Conservation (phyloP, 2,113 vertebrate species). For the Gopherus evgoodei region DNA sequence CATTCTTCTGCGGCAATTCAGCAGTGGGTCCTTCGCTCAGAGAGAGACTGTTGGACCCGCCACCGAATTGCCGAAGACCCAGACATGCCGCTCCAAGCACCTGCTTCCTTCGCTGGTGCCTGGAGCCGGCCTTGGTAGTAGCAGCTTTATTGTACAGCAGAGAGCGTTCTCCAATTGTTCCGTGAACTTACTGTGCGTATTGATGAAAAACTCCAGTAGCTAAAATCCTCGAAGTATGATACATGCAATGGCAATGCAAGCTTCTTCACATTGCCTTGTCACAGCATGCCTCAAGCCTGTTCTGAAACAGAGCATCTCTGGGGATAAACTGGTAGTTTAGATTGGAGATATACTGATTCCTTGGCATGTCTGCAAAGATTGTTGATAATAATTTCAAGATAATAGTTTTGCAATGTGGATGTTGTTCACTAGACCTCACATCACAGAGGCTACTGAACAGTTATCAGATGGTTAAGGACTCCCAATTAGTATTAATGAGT, state of each 20-base stretch:
- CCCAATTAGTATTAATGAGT: neutral
- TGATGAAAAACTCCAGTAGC: fast-evolving
- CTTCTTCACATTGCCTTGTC: neutral
- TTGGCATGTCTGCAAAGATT: neutral
- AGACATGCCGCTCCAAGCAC: too few relatives aligned
- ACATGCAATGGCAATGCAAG: neutral
- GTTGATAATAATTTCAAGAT: neutral
- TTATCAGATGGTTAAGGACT: neutral
- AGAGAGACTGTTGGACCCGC: too few relatives aligned
- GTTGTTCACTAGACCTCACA: neutral
- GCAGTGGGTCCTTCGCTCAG: too few relatives aligned
- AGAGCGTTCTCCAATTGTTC: neutral
- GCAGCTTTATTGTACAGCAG: neutral
- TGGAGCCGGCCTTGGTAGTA: too few relatives aligned
- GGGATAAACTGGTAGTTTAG: neutral
- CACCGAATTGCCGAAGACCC: too few relatives aligned
- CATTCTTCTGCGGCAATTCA: too few relatives aligned
- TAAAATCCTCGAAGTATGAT: neutral
- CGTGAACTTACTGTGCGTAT: neutral
- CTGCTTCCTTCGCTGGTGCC: too few relatives aligned
- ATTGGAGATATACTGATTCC: neutral
- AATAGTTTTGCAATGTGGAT: neutral
- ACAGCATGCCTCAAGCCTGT: neutral
- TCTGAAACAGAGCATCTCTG: neutral
- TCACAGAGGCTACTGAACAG: neutral